phyloP scores from a whole-genome alignment of 2,113 vertebrate genomes.

The Romanogobio albipinnatus region DNA sequence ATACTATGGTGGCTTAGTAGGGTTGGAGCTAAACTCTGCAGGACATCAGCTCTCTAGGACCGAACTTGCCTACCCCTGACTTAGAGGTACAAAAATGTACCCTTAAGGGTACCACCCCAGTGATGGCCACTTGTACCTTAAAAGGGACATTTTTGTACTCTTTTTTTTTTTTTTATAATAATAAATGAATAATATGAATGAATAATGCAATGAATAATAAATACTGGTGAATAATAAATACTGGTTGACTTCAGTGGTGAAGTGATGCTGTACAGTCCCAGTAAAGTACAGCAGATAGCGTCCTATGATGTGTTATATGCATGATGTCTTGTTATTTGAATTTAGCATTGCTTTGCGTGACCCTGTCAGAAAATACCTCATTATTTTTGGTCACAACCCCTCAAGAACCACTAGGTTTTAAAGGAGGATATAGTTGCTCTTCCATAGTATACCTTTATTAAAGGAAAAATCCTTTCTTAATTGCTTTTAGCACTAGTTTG shows the following conservation, averaged over 20 bases:
- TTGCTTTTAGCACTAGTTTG: not conserved
- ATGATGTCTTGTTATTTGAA: not conserved
- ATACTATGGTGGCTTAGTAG: too few relatives aligned
- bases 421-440: not conserved
- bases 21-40: too few relatives aligned
- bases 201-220: too few relatives aligned
- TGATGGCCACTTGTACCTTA: too few relatives aligned
- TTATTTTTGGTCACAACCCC: not conserved
- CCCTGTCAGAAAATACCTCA: not conserved
- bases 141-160: too few relatives aligned
- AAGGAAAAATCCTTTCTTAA: not conserved
- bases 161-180: too few relatives aligned
- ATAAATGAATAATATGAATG: too few relatives aligned
- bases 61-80: too few relatives aligned
- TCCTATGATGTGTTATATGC: not conserved
- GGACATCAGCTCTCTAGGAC: too few relatives aligned
- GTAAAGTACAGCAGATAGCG: not conserved
- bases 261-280: not conserved
- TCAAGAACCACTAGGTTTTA: not conserved
- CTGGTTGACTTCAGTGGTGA: not conserved
- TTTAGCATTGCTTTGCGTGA: not conserved
- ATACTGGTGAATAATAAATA: not conserved
- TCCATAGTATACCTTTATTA: not conserved
- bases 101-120: too few relatives aligned
- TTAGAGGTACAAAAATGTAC: too few relatives aligned